These are phyloP conservation scores for Celastrina argiolus DNA, from an alignment of 2,888 invertebrate species.

Conservation along the genomic window DNA sequence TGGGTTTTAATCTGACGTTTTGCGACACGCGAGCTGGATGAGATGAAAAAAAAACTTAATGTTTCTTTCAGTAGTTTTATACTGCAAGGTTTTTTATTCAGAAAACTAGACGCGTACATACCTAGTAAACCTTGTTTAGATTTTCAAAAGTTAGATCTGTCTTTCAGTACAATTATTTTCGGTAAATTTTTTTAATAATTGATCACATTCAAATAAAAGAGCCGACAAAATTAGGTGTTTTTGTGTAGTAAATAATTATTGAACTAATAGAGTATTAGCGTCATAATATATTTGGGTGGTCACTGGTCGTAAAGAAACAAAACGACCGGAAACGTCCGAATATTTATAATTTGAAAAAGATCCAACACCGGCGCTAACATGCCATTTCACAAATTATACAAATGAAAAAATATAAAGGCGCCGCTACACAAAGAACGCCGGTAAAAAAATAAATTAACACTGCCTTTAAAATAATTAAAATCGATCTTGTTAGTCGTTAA, in stretches of 20 bases:
- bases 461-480: conserved; percentile 71
- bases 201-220: not conserved
- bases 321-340: conserved; percentile 60
- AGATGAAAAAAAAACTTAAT: not conserved
- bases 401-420: conserved; percentile 54
- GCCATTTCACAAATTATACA: conserved; percentile 74
- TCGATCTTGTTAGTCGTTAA: conserved; percentile 64
- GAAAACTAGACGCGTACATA: no score
- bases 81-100: no score
- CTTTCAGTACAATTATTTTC: not conserved
- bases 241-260: not conserved
- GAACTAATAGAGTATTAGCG: conserved; percentile 7
- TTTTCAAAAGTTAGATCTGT: no score
- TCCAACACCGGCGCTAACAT: conserved; percentile 64
- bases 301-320: conserved; percentile 34
- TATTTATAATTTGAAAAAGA: conserved; percentile 62
- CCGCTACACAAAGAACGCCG: conserved; percentile 55
- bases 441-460: conserved; percentile 70
- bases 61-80: no score
- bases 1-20: not conserved
- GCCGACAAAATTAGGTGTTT: not conserved
- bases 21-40: conserved; percentile 1
- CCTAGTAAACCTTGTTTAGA: no score
- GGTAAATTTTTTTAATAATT: not conserved
- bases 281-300: conserved; percentile 41